Conservation (phyloP, 2,797 vertebrate species). For the Rhodeus uyekii region DNA sequence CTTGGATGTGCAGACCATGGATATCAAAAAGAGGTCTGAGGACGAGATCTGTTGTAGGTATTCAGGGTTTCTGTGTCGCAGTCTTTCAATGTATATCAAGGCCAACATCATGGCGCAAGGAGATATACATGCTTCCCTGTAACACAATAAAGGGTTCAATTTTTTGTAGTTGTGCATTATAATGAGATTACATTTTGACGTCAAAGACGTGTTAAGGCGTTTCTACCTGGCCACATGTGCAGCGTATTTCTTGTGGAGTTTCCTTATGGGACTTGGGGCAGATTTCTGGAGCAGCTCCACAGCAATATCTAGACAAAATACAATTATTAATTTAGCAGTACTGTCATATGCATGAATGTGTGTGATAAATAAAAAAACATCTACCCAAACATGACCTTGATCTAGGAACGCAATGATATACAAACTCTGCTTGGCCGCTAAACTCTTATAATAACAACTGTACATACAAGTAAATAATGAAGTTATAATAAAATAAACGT, state of each 20-base stretch:
- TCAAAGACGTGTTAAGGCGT: neutral
- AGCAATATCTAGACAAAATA: conserved; percentile 84
- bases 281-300: conserved; percentile 97
- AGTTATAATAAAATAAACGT: neutral
- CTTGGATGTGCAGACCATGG: conserved; percentile 83
- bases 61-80: conserved; percentile 94
- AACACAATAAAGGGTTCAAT: fast-evolving
- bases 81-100: conserved; percentile 94
- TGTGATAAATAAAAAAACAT: neutral
- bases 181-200: neutral
- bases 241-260: conserved; percentile 96
- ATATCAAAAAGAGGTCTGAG: conserved; percentile 97
- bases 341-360: neutral
- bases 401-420: neutral
- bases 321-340: neutral
- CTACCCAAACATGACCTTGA: neutral
- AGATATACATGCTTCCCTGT: conserved; percentile 96
- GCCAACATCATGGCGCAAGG: conserved; percentile 99
- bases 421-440: neutral
- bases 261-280: conserved; percentile 93
- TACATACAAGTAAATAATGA: neutral
- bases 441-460: neutral
- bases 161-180: too few species aligned
- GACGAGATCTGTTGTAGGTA: conserved; percentile 98
- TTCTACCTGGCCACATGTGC: conserved; percentile 91